Base-by-base conservation (phyloP, 2,888 invertebrate species). In the Plagodis pulveraria region DNA sequence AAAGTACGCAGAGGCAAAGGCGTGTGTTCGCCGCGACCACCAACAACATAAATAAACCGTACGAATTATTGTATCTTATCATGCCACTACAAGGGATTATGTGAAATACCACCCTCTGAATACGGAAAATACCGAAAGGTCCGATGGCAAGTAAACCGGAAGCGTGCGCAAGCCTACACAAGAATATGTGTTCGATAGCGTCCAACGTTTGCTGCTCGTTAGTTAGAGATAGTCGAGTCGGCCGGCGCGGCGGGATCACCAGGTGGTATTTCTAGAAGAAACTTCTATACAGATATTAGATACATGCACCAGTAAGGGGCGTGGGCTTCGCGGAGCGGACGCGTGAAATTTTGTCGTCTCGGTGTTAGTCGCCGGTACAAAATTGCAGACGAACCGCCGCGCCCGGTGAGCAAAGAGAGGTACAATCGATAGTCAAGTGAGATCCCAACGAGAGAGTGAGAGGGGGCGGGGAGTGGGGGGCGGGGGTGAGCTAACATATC, bases 41-140 rank as follows among this genome's bases (percentile, higher is more conserved):
- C 68, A 65, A 77, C 77, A 77, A 79, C 77, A 79, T 69, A 75
- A 46, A 56, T 65, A 71, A 73, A 80, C 79, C 80, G 76, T 68
- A 77, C 67, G 67, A 66, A 74, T 71, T 73, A 46, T 77, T 71
- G 42, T 12, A 77, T 78, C 81, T 77, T 76, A 90, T 89, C 77
- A 90, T 90, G 91, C 90, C 84, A 86, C 90, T 89, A 91, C 89
- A 78, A 79, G 79, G 83, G 83, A 81, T 80, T 77, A 72, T 76
- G 78, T 77, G 89, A 89, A 89, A 89, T 87, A 90, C 89, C 91
- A 91, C 89, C 90, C 87, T 83, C 81, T 65, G 80, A 74, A 80
- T 77, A 73, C 12, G 56, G 62, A 41, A 62, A 58, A 46, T 46
- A n/a, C 10, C 55, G 50, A 51, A 42, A 58, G 53, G 56, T 45